Conservation (phyloP, 2,888 invertebrate species). For the Rhogogaster chlorosoma region DNA sequence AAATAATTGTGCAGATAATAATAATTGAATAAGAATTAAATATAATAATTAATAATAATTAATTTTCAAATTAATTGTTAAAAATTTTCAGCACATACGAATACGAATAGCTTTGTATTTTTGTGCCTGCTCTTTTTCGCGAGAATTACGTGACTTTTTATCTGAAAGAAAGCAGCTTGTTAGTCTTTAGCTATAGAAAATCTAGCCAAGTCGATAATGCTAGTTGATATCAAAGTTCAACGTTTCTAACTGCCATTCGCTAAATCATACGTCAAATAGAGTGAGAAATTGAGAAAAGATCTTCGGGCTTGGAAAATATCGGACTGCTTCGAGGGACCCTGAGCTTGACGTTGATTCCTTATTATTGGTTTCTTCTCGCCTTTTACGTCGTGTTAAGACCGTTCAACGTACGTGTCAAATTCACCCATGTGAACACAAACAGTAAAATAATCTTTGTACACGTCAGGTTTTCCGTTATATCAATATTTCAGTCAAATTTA, state of each 20-base stretch:
- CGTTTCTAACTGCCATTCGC: not conserved
- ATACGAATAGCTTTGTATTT: not conserved
- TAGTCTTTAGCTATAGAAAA: not conserved
- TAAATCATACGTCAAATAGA: not conserved
- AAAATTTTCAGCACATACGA: not conserved
- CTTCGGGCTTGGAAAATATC: slow-evolving; percentile 12
- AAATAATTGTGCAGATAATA: too few relatives aligned
- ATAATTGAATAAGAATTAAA: too few relatives aligned
- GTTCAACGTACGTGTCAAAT: not conserved
- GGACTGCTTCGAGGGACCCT: not conserved
- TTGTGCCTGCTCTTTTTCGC: not conserved
- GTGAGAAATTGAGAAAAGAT: not conserved
- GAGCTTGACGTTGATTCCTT: slow-evolving; percentile 31
- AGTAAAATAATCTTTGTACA: not conserved
- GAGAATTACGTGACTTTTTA: not conserved
- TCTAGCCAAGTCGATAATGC: not conserved
- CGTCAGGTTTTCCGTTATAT: too few relatives aligned
- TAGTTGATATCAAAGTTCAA: not conserved
- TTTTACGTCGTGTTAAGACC: too few relatives aligned
- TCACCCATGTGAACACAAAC: too few relatives aligned
- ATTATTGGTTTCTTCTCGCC: slow-evolving; percentile 19
- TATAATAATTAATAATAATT: too few relatives aligned
- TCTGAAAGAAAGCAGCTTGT: not conserved
- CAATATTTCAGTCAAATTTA: too few relatives aligned
- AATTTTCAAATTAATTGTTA: too few relatives aligned